Evolutionary conservation across 1,140 invertebrate genomes (phyloP).

Genomic region (Rhizoglyphus robini): DNA sequence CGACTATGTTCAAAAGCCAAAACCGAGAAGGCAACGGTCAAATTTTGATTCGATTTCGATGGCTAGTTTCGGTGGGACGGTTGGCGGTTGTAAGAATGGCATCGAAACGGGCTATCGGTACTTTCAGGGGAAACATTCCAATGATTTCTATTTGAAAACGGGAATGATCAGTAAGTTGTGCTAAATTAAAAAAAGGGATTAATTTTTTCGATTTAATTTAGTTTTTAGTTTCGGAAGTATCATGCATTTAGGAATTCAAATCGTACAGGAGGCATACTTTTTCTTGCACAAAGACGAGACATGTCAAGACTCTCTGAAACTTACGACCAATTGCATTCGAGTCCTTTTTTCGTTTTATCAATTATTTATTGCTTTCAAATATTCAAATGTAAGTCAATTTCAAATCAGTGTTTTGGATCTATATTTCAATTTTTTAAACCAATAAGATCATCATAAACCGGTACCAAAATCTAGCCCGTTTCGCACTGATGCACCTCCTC

Average conservation of each 20-base stretch:
- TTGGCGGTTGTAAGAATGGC: slow-evolving; percentile 18
- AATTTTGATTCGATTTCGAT: not conserved
- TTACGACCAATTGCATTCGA: slow-evolving; percentile 45
- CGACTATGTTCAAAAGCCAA: slow-evolving; percentile 10
- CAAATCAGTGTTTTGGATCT: not conserved
- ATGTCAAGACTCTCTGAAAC: slow-evolving; percentile 34
- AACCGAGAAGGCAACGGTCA: not conserved
- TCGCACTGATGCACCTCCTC: slow-evolving; percentile 58
- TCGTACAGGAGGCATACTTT: slow-evolving; percentile 48
- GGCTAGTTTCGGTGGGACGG: not conserved
- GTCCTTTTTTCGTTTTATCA: slow-evolving; percentile 54
- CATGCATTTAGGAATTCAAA: slow-evolving; percentile 48
- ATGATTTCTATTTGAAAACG: slow-evolving; percentile 55
- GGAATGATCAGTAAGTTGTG: slow-evolving; percentile 48
- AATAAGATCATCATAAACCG: slow-evolving; percentile 46
- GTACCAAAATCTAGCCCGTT: slow-evolving; percentile 43
- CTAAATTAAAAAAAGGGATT: slow-evolving; percentile 2
- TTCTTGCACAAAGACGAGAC: slow-evolving; percentile 36
- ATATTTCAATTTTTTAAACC: not conserved
- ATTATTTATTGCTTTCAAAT: slow-evolving; percentile 59
- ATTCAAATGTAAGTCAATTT: slow-evolving; percentile 48
- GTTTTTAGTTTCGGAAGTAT: slow-evolving; percentile 56
- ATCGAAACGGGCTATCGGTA: slow-evolving; percentile 30
- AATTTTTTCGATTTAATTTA: slow-evolving; percentile 36
- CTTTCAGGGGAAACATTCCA: slow-evolving; percentile 43